A percentile compares a stretch with the other conserved stretches of the same genome.
Conservation (phyloP, 2,888 invertebrate species). For the Lissocephala sabroskyi region DNA sequence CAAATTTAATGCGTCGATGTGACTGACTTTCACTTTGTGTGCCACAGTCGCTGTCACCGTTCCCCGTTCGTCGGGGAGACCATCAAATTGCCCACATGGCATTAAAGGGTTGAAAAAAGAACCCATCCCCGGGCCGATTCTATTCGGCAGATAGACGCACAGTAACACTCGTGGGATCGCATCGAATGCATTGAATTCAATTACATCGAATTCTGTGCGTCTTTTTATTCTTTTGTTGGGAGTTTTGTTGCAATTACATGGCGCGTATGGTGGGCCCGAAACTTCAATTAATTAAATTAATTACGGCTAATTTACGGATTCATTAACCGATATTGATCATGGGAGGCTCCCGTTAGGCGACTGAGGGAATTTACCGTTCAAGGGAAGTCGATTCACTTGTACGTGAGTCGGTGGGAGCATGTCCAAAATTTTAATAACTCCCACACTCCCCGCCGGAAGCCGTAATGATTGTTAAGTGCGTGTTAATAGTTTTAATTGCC, state of each 20-base stretch:
- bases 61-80: too few species aligned
- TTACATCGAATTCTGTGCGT: too few species aligned
- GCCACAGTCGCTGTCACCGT: not conserved
- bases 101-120: constrained; percentile 2
- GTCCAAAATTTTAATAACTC: too few species aligned
- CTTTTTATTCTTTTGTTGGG: too few species aligned
- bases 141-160: too few species aligned
- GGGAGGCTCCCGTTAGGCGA: too few species aligned
- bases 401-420: too few species aligned
- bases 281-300: not conserved
- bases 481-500: constrained; percentile 3
- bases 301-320: not conserved
- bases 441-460: not conserved
- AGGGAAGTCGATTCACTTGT: too few species aligned
- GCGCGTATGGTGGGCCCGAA: not conserved
- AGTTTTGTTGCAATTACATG: not conserved
- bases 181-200: not conserved
- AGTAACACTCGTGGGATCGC: not conserved
- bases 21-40: constrained; percentile 19
- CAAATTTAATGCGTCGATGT: constrained; percentile 31
- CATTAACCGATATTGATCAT: too few species aligned
- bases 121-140: too few species aligned
- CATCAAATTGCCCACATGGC: not conserved
- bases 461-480: not conserved
- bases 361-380: too few species aligned